These are phyloP conservation scores for Calycopis cecrops DNA, from an alignment of 1,140 invertebrate species.

Conservation along the genomic window DNA sequence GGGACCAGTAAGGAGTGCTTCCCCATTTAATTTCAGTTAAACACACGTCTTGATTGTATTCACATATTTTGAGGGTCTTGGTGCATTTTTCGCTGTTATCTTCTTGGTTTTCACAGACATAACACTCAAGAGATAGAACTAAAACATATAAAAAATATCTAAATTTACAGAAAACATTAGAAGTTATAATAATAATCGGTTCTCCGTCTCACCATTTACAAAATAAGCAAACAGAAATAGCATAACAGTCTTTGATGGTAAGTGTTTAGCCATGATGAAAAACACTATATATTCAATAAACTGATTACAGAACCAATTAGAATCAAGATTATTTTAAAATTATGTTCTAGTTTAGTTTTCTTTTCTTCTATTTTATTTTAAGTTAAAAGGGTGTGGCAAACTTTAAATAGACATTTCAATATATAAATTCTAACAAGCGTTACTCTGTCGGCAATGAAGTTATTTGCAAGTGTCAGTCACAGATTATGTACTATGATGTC, in stretches of 20 bases:
- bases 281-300: no score
- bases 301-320: neutral
- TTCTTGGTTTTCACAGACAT: conserved; percentile 94
- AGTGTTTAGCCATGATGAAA: neutral
- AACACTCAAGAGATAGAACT: conserved; percentile 85
- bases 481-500: no score
- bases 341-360: neutral
- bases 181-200: neutral
- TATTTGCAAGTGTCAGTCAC: no score
- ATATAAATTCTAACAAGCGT: no score
- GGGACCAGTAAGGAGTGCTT: conserved; percentile 95
- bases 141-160: conserved; percentile 9
- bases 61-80: conserved; percentile 93
- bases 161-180: neutral
- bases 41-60: conserved; percentile 91
- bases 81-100: conserved; percentile 95
- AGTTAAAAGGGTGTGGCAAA: conserved; percentile 1
- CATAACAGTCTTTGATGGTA: conserved; percentile 1
- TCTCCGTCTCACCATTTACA: conserved; percentile 9
- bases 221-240: conserved; percentile 6
- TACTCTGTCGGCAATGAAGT: no score
- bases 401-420: neutral
- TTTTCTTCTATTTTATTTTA: neutral
- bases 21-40: conserved; percentile 93
- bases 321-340: neutral